Conservation (phyloP, 2,113 vertebrate species). For the Atherinomorus stipes region DNA sequence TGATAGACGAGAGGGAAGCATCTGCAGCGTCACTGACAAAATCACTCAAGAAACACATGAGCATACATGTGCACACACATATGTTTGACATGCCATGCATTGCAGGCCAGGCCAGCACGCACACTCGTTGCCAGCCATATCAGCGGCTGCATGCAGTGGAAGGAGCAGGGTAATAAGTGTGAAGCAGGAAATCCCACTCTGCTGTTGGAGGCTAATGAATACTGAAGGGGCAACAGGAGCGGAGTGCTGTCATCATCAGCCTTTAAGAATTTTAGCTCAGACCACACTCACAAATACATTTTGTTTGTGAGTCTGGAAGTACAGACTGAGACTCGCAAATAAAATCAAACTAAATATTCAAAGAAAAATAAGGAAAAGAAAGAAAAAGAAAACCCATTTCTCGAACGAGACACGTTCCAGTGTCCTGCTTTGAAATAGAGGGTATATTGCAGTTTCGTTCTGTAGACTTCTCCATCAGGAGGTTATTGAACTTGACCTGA, state of each 20-base stretch:
- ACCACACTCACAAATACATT: slow-evolving; percentile 33
- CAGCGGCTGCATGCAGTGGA: slow-evolving; percentile 47
- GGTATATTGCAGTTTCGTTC: background rate
- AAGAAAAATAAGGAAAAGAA: background rate
- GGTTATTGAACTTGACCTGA: background rate
- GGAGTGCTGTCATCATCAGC: slow-evolving; percentile 16
- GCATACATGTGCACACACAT: background rate
- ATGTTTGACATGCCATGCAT: background rate
- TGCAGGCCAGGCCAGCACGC: background rate
- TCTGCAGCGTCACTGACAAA: slow-evolving; percentile 7
- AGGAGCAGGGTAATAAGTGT: slow-evolving; percentile 59
- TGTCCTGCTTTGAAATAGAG: background rate
- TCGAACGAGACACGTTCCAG: background rate
- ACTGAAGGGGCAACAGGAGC: slow-evolving; percentile 16
- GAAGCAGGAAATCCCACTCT: slow-evolving; percentile 69
- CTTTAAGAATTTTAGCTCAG: slow-evolving; percentile 17
- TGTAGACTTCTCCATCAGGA: background rate
- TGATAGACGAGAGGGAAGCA: slow-evolving; percentile 9
- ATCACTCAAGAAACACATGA: slow-evolving; percentile 9
- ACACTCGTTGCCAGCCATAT: slow-evolving; percentile 1
- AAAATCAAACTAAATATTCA: background rate
- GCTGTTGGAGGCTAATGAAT: slow-evolving; percentile 55
- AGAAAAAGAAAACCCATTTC: background rate
- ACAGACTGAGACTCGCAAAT: slow-evolving; percentile 18
- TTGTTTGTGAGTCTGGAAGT: too few relatives aligned